phyloP scores from a whole-genome alignment of 2,888 invertebrate genomes.

The Lycocerus yunnanus region DNA sequence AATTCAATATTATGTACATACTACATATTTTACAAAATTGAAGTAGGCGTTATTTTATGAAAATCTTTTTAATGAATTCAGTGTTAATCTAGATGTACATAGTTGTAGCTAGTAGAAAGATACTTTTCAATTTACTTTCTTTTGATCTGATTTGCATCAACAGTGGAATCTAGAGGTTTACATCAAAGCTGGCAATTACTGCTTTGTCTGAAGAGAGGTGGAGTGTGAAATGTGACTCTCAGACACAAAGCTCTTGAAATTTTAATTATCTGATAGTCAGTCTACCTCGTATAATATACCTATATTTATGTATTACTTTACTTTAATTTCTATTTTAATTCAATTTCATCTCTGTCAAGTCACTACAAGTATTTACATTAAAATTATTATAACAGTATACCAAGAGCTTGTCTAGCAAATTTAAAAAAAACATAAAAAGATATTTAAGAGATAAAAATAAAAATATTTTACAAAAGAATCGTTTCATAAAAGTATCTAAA shows the following conservation, averaged over 20 bases:
- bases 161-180: slow-evolving; percentile 38
- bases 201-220: slow-evolving; percentile 43
- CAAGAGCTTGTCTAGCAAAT: not conserved
- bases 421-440: too few relatives aligned
- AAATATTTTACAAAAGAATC: too few relatives aligned
- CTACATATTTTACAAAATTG: not conserved
- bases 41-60: not conserved
- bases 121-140: slow-evolving; percentile 29
- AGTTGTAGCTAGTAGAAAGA: not conserved
- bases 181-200: slow-evolving; percentile 47
- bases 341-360: slow-evolving; percentile 7
- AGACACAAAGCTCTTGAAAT: slow-evolving; percentile 44
- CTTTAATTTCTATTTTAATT: slow-evolving; percentile 29
- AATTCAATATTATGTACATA: not conserved
- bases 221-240: slow-evolving; percentile 46
- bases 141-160: slow-evolving; percentile 31
- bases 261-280: slow-evolving; percentile 35
- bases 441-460: too few relatives aligned
- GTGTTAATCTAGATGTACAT: not conserved
- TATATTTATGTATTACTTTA: slow-evolving; percentile 16
- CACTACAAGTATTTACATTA: not conserved
- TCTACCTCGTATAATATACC: slow-evolving; percentile 15
- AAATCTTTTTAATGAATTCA: not conserved
- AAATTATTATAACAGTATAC: not conserved
- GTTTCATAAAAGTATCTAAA: too few relatives aligned